Conservation (phyloP, 2,797 vertebrate species). For the Acanthurus tractus region DNA sequence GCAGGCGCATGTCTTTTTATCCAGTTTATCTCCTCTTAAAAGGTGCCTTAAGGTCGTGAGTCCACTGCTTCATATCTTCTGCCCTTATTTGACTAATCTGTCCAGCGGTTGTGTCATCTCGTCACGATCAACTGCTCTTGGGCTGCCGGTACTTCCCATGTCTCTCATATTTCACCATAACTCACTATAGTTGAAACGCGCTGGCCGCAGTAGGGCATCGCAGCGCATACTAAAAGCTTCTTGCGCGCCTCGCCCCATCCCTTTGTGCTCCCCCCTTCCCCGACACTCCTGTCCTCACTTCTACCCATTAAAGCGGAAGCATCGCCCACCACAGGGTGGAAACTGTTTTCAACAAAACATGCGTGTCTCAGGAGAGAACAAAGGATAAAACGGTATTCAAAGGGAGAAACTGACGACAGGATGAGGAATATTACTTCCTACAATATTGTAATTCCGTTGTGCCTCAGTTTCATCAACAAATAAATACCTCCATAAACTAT, state of each 20-base stretch:
- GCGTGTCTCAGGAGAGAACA: neutral
- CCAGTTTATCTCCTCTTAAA: constrained; percentile 73
- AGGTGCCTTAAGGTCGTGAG: constrained; percentile 63
- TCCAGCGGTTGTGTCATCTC: constrained; percentile 69
- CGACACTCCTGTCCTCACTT: constrained; percentile 58
- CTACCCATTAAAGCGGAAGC: constrained; percentile 88
- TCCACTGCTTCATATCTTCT: constrained; percentile 69
- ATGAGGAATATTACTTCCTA: neutral
- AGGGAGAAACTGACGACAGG: neutral
- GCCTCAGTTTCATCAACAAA: too few species aligned
- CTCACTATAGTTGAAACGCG: constrained; percentile 80
- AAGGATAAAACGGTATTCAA: neutral
- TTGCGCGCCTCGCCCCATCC: constrained; percentile 80
- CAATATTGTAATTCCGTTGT: neutral
- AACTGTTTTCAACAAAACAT: constrained; percentile 7
- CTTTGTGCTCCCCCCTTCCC: constrained; percentile 71
- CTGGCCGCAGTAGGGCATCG: constrained; percentile 92
- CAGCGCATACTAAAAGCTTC: constrained; percentile 90
- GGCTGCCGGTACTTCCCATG: constrained; percentile 70
- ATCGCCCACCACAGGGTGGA: constrained; percentile 45
- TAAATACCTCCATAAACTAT: too few species aligned
- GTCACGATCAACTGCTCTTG: constrained; percentile 65
- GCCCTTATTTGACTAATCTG: constrained; percentile 60
- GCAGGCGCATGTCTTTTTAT: constrained; percentile 73
- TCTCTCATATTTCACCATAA: constrained; percentile 76